These are phyloP conservation scores for Etia nguti DNA, from an alignment of 2,113 vertebrate species.

Conservation along the genomic window DNA sequence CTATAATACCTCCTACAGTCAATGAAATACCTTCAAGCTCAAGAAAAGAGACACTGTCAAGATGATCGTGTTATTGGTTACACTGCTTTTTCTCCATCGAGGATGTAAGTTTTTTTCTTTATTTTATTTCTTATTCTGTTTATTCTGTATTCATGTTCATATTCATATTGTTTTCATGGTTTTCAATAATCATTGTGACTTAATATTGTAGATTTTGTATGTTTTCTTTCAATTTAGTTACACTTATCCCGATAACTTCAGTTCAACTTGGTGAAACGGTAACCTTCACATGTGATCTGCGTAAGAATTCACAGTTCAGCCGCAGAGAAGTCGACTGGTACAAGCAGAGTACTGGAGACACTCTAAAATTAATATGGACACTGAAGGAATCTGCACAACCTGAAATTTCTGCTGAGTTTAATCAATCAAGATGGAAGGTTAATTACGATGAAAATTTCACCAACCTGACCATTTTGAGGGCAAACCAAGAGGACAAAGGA, in stretches of 20 bases:
- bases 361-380: background rate
- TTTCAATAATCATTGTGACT: background rate
- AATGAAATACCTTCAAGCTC: accelerated
- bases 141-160: accelerated
- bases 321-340: background rate
- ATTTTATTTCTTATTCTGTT: accelerated
- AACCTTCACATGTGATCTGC: background rate
- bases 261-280: accelerated
- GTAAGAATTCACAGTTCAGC: background rate
- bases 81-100: background rate
- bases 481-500: background rate
- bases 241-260: background rate
- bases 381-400: background rate
- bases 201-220: accelerated
- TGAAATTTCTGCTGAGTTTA: background rate
- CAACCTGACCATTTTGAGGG: background rate
- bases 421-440: accelerated
- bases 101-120: background rate
- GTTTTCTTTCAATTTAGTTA: background rate
- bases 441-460: background rate
- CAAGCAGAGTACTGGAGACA: background rate
- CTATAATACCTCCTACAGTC: accelerated
- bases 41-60: accelerated
- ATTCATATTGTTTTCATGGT: background rate
- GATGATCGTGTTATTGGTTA: background rate